Base-by-base conservation (phyloP, 2,888 invertebrate genomes). In the Stenichneumon culpator region DNA sequence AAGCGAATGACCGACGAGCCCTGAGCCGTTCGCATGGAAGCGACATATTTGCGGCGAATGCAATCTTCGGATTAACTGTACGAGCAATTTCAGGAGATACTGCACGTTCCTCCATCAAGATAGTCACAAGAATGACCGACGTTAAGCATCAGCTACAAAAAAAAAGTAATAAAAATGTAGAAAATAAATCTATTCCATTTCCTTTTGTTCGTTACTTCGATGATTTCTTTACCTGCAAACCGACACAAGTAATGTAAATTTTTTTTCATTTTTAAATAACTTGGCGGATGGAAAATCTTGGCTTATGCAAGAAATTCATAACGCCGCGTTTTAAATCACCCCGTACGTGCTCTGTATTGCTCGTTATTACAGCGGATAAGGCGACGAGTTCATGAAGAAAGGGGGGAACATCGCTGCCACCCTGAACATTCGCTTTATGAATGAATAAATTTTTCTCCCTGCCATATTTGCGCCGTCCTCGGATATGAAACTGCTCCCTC, bases 361-460 rank as follows among this genome's bases (percentile, higher is more conserved):
- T 28, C 57, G 50, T 69, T 81, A 68, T 69, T 73, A 47, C 50
- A 25, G 63, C 25, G 39, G 44, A 72, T 70, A 60, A 36, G 28
- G 39, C 47, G 32, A 57, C 36, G 69, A 79, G 70, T 74, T 50
- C 57, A 57, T 25, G 70, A 65, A 36, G 28, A 25, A 44, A 63
- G 16, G 36, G 60, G 50, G 32, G 36, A 79, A 69, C 19, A 60
- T 25, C 60, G 72, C 57, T 16, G 9, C 25, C 47, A 69, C 50
- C 32, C 25, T 7, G 65, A 85, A 82, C 50, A 54, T 78, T 79
- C 74, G 69, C 69, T 70, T 79, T 74, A 78, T 74, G 82, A 82
- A 79, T 85, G 84, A 85, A 85, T 85, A 82, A 75, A 85, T 82
- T 79, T 82, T 50, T 57, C 50, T 50, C 22, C 57, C 0, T 7